phyloP scores from a whole-genome alignment of 2,797 vertebrate species.

The Poecilia gillii region DNA sequence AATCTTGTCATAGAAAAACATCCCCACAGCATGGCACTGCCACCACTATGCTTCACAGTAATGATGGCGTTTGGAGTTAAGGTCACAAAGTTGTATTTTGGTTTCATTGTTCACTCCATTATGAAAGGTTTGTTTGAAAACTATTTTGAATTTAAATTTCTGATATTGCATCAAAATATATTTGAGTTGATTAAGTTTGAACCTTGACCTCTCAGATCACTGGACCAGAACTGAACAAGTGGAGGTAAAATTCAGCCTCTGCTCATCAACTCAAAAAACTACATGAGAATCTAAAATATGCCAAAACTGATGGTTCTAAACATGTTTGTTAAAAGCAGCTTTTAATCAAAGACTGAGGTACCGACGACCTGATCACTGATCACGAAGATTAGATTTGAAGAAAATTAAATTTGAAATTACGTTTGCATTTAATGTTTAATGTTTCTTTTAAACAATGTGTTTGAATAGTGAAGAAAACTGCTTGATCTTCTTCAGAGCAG shows the following conservation, averaged over 20 bases:
- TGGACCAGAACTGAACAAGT: not conserved
- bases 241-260: not conserved
- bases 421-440: not conserved
- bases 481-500: not conserved
- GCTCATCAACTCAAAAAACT: not conserved
- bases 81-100: not conserved
- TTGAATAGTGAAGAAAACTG: not conserved
- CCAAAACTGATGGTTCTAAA: not conserved
- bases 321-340: not conserved
- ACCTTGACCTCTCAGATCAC: not conserved
- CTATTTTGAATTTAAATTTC: not conserved
- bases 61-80: not conserved
- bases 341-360: not conserved
- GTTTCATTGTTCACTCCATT: not conserved
- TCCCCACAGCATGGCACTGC: not conserved
- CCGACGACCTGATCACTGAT: not conserved
- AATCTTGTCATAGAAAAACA: too few species aligned
- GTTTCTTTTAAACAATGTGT: not conserved
- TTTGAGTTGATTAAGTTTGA: too few species aligned
- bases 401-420: not conserved
- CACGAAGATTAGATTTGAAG: not conserved
- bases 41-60: too few species aligned
- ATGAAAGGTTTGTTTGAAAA: not conserved
- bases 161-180: not conserved
- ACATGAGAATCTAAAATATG: not conserved